Percentiles rank a stretch among this genome's conserved stretches.
Conservation (phyloP, 2,888 invertebrate species). For the Meghimatium bilineatum region DNA sequence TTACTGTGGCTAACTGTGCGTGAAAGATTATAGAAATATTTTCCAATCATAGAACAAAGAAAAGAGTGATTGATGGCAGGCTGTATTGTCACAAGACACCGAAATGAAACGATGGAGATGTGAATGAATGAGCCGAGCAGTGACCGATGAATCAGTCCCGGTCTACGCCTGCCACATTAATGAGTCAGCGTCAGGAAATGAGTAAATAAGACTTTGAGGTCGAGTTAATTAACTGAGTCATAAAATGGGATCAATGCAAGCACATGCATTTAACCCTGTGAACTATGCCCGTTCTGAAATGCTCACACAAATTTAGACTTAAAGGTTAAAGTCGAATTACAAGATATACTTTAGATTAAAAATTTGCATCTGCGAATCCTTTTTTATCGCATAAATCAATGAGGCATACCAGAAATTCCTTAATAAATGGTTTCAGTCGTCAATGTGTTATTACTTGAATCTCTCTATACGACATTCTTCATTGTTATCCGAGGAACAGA, state of each 20-base stretch:
- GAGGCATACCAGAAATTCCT: too few relatives aligned
- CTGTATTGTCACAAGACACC: neutral
- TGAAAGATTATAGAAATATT: too few relatives aligned
- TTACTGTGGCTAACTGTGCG: neutral
- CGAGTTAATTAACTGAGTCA: slow-evolving; percentile 14
- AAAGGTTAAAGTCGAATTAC: too few relatives aligned
- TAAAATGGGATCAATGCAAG: neutral
- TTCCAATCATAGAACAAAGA: too few relatives aligned
- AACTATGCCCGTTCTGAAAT: neutral
- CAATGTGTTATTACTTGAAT: slow-evolving; percentile 2
- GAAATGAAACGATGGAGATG: neutral
- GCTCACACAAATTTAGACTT: neutral
- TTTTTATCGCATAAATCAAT: neutral
- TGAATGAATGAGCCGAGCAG: neutral
- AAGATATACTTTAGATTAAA: too few relatives aligned
- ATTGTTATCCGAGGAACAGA: neutral
- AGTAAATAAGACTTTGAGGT: neutral
- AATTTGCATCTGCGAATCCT: too few relatives aligned
- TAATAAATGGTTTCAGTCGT: too few relatives aligned
- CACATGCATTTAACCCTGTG: neutral
- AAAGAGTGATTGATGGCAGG: too few relatives aligned
- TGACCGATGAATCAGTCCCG: neutral
- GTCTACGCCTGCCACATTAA: neutral
- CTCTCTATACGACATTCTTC: slow-evolving; percentile 6
- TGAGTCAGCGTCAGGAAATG: slow-evolving; percentile 18